Conservation (phyloP, 1,140 invertebrate species). For the Druon quercuslanigerum region DNA sequence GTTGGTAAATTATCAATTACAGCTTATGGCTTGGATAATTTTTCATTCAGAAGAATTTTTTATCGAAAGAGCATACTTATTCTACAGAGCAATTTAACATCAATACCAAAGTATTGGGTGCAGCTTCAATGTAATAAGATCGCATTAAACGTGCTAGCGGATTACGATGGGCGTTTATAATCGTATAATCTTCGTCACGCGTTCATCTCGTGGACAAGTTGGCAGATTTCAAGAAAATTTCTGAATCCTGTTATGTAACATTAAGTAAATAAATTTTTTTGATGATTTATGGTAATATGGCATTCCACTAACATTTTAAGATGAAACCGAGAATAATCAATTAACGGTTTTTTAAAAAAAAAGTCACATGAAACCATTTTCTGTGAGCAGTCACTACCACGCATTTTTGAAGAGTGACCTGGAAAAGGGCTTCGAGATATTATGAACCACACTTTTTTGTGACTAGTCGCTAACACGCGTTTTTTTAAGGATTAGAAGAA, state of each 20-base stretch:
- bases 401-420: no score
- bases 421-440: no score
- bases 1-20: no score
- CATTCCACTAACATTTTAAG: no score
- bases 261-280: not conserved
- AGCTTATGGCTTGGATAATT: no score
- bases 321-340: not conserved
- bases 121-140: conserved; percentile 9
- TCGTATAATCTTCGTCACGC: conserved; percentile 22
- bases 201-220: conserved; percentile 19
- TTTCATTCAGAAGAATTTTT: conserved; percentile 10
- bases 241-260: not conserved
- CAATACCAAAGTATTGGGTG: conserved; percentile 23
- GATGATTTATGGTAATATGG: no score
- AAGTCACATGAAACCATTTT: not conserved
- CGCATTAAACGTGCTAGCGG: conserved; percentile 6
- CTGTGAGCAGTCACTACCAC: no score
- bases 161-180: conserved; percentile 4
- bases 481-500: no score
- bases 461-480: no score
- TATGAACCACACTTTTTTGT: no score
- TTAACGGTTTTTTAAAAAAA: not conserved
- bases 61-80: not conserved
- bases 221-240: conserved; percentile 13
- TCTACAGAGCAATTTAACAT: not conserved